A percentile compares a stretch with the other conserved stretches of the same genome.
phyloP scores from a whole-genome alignment of 2,888 invertebrate genomes.

The Pegoplata infirma region DNA sequence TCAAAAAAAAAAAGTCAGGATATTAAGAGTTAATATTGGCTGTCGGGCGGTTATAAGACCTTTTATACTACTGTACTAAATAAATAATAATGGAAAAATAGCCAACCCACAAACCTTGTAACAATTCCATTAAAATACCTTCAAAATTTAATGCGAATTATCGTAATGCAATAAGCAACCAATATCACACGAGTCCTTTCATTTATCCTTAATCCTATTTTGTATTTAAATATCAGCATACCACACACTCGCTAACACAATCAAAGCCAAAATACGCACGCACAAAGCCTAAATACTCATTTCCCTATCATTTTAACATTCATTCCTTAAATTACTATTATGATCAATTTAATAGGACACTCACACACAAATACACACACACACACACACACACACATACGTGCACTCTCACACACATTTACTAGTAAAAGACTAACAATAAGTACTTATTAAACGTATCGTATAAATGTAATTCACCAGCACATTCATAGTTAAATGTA shows the following conservation, averaged over 20 bases:
- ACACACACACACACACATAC: too few relatives aligned
- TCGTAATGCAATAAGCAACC: not conserved
- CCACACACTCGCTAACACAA: not conserved
- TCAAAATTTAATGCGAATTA: too few relatives aligned
- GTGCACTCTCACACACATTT: not conserved
- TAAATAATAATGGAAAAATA: too few relatives aligned
- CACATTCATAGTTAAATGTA: not conserved
- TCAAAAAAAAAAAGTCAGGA: too few relatives aligned
- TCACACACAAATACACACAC: too few relatives aligned
- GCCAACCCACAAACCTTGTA: too few relatives aligned
- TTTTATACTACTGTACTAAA: too few relatives aligned
- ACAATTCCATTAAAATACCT: too few relatives aligned
- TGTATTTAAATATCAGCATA: too few relatives aligned
- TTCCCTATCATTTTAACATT: not conserved
- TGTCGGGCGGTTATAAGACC: too few relatives aligned
- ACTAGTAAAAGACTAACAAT: not conserved
- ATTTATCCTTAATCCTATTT: not conserved
- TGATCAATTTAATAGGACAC: constrained; percentile 21
- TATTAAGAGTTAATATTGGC: too few relatives aligned
- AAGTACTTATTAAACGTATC: not conserved
- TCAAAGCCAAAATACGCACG: not conserved
- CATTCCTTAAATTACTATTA: constrained; percentile 6
- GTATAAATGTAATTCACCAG: not conserved
- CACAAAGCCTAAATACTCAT: not conserved
- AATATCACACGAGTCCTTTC: not conserved